Evolutionary conservation across 1,140 invertebrate genomes (phyloP), one percentile per base, ranked within the genome.

Genomic region (Propsilocerus akamusi): DNA sequence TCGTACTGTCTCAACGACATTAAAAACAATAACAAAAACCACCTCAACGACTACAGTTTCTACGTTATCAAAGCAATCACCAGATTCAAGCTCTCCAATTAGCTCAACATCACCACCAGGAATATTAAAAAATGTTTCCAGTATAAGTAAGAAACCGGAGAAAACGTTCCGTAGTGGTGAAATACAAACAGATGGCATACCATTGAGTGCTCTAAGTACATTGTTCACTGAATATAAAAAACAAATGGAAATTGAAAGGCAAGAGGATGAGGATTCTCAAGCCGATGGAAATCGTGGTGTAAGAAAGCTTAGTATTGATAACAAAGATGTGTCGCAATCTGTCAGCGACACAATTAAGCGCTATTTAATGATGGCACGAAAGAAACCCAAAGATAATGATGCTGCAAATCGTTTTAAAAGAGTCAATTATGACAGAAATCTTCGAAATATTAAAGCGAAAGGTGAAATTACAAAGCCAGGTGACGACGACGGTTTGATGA

Each of bases 361-460:
- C 2, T 88, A 88, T 56, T 65, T 89, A 2, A 68, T 81, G 51
- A 88, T 88, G 84, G 85, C 83, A 0, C 67, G 86, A 5, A 89
- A 88, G 57, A 88, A 88, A 55, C 86, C 83, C 47, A 76, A 83
- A 1, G 83, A 86, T 54, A 74, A 80, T 3, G 83, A 86, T 48
- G 83, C 85, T 59, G 74, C 73, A 3, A 85, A 86, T 58, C 72
- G 81, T 14, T 91, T 90, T 56, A 88, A 88, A 58, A 74, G 85
- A 0, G 85, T 91, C 1, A 91, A 91, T 57, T 91, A 91, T 57
- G 87, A 91, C 57, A 73, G 81, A 26, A 88, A 86, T 57, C 68
- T 90, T 26, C 63, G 85, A 2, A 85, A 88, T 52, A 89, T 90
- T 22, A 87, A 84, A 57, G 76, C 83, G 0, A 85, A 84, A 55